Evolutionary conservation across 1,140 invertebrate species (phyloP), one percentile per base, ranked within the genome.

Genomic region (Hermatobates lingyangjiaoensis): DNA sequence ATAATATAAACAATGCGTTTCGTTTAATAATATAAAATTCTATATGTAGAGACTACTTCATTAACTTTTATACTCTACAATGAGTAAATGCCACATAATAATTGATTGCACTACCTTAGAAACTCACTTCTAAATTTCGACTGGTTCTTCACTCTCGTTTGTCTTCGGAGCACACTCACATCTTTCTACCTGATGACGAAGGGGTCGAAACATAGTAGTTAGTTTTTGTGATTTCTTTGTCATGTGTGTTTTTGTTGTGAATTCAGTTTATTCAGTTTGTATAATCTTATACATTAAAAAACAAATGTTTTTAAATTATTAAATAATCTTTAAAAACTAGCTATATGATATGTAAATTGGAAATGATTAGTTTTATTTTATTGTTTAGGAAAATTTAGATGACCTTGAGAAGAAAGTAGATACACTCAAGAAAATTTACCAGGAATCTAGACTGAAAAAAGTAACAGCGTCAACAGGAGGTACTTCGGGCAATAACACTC

Each of bases 391-490:
- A n/a, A 77, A 81, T 62, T 68, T 75, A 4, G 84, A 88, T 54
- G 69, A 75, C 28, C 63, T 90, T 42, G 85, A 89, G 57, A 77
- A 76, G 14, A 74, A 76, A 25, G 79, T 89, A 0, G 81, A 86
- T 38, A 76, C 82, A 57, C 63, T 86, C 1, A 75, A 76, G 44
- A 78, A 78, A 58, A 72, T 76, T 21, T 86, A 87, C 57, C 74
- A 83, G 39, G 83, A 87, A 56, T 78, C 77, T 0, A 75, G 83
- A 55, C 72, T 76, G 12, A 83, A 83, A 62, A 76, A 74, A 0
- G 64, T 73, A 55, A 64, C 65, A 12, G 66, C 68, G 20, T 27
- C 26, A 12, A 24, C 27, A 12, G 45, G 45, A 25, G 39, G 28
- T 21, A 18, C 15, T 27, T 55, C 66, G 1, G 74, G 74, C 39